Base-by-base conservation (phyloP, 2,797 vertebrate species). In the Rhynchotus rufescens region DNA sequence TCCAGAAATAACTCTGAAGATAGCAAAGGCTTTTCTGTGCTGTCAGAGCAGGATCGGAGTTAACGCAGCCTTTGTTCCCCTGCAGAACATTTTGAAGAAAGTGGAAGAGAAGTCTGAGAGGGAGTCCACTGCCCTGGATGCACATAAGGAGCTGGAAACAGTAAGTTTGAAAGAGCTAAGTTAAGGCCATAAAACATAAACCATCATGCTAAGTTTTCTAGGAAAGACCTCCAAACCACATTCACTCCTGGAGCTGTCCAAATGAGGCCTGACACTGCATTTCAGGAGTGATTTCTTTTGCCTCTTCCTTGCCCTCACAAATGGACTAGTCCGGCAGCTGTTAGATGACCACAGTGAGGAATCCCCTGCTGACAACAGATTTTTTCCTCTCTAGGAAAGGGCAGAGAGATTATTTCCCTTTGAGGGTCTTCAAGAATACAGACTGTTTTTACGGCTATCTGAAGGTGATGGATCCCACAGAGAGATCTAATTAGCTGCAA, bases 81-180 rank as follows among this genome's bases (percentile, higher is more conserved):
- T 76, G 20, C 96, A 99, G 99, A 99, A 99, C 92, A 99, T 99
- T 94, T 97, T 99, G 93, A 99, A 99, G 97, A 98, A 98, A 95
- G 98, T 98, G 25, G 98, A 99, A 68, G 99, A 99, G 93, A 97
- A 98, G 65, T 98, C 99, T 4, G 98, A 98, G 75, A 98, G 98
- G 5, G 99, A 99, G 87, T 91, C 88, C 61, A 98, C 98, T 3
- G 99, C 99, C 15, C 97, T 99, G 88, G 98, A 98, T 2, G 99
- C 99, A 56, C 99, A 99, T 95, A 98, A 98, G 74, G 98, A 99
- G 72, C 97, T 99, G 95, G 99, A 99, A 93, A 98, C 98, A 97
- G 99, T 99, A 97, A 97, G 98, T 89, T 10, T 17, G 22, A 71
- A 26, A 57, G 40, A 67, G 14, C 44, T 71, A 59, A 52, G 6